Evolutionary conservation across 2,113 vertebrate genomes (phyloP), one percentile per base, ranked within the genome.

Genomic region (Camelus bactrianus): DNA sequence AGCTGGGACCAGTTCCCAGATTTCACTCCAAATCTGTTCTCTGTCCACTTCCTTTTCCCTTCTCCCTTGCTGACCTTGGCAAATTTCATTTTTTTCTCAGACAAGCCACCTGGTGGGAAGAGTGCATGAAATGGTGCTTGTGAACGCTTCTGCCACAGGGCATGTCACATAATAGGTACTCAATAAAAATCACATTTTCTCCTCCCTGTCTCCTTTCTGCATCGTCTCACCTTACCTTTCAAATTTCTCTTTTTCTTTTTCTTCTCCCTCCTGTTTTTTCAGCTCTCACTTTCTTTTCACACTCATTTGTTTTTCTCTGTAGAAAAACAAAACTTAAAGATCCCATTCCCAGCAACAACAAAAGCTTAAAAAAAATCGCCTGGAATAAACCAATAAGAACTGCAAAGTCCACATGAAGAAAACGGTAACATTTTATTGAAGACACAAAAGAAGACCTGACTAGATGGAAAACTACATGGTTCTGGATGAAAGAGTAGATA

Each of bases 341-440:
- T 24, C 60, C 8, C 9, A 72, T 88, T 92, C 58, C 20, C 26
- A 77, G 28, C 38, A 48, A 72, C 62, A 97, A 58, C 50, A 46
- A 20, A 85, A 77, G 38, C 11, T 83, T 75, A 42, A 38, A 90
- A 77, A 52, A 58, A 82, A 28, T 62, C 17, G 0, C 46, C 20
- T 15, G 17, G 15, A 87, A 62, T 90, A 96, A 88, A 76, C 26
- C 8, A 93, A 83, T 6, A 84, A 92, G 48, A 94, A 82, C 24
- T 82, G 38, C 22, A 72, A 93, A 54, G 30, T 48, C 50, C 22
- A 32, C 1, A 0, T 85, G 32, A 94, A 86, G 42, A 86, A 88
- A 93, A 86, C 16, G 19, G 24, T 30, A 56, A 81, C 19, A 72
- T 48, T 62, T 89, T 92, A 88, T 69, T 62, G 56, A 89, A 64